Base-by-base conservation (phyloP, 2,888 invertebrate genomes). In the Andrena bicolor region DNA sequence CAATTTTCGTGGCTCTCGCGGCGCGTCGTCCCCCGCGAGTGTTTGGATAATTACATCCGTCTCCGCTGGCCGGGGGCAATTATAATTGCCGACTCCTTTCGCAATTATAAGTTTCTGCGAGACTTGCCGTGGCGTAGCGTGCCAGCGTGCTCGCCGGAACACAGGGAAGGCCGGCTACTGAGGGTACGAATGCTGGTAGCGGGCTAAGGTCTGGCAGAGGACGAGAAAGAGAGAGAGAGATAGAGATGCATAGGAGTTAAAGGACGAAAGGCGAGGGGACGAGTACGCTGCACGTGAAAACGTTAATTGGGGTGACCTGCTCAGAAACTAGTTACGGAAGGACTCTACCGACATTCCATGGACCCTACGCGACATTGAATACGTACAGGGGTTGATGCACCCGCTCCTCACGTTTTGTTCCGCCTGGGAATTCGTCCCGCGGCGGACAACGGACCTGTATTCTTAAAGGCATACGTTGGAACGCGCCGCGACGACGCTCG, bases 251-350 rank as follows among this genome's bases (percentile, higher is more conserved):
- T 76, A 61, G 48, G 41, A 76, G 71, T 53, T 84, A 66, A 72
- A 68, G 81, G 63, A 77, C 61, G 77, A 73, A 76, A 76, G 61
- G 61, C 82, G 81, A 76, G 80, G 83, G 86, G 82, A 86, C 73
- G 85, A 85, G 71, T 79, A 86, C 82, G 87, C 86, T 93, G 89
- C 92, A 92, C 92, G 93, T 91, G 91, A 90, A 92, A 93, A 93
- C 94, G 93, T 93, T 94, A 93, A 93, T 93, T 93, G 93, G 93
- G 93, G 92, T 92, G 93, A 93, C 94, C 94, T 93, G 93, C 93
- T 92, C 93, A 89, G 93, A 93, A 93, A 93, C 93, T 93, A 93
- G 93, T 93, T 94, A 93, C 92, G 90, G 87, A 87, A 85, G 84
- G 86, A 83, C 81, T 83, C 78, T 75, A 92, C 92, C 88, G 91